Evolutionary conservation across 2,888 invertebrate genomes (phyloP).

Genomic region (Anthophora plumipes): DNA sequence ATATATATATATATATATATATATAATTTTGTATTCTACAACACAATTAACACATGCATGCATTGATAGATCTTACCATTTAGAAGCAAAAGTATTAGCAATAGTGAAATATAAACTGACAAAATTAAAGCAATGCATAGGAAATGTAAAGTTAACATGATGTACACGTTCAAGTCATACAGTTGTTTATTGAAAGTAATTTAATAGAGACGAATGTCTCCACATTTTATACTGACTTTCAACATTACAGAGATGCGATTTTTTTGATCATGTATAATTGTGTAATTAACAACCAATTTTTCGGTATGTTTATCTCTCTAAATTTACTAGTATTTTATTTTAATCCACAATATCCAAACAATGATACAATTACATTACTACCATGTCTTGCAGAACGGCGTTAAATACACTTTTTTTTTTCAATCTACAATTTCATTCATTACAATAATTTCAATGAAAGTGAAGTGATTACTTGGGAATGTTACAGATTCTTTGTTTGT

Average conservation of each 20-base stretch:
- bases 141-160: slow-evolving; percentile 38
- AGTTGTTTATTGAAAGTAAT: slow-evolving; percentile 51
- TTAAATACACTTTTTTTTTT: slow-evolving; percentile 66
- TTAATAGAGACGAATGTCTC: slow-evolving; percentile 27
- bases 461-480: slow-evolving; percentile 65
- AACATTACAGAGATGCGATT: slow-evolving; percentile 25
- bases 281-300: slow-evolving; percentile 78
- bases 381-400: slow-evolving; percentile 63
- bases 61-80: too few species aligned
- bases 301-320: slow-evolving; percentile 64
- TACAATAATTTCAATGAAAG: slow-evolving; percentile 56
- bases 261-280: slow-evolving; percentile 42
- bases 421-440: slow-evolving; percentile 61
- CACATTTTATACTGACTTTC: slow-evolving; percentile 44
- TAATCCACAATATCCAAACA: slow-evolving; percentile 76
- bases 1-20: too few species aligned
- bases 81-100: too few species aligned
- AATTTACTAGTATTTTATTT: slow-evolving; percentile 72
- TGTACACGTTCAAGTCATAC: slow-evolving; percentile 13
- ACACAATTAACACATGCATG: too few species aligned
- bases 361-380: slow-evolving; percentile 77
- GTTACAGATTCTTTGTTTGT: slow-evolving; percentile 56
- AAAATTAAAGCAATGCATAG: neutral
- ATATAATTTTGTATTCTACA: too few species aligned
- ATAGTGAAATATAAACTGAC: too few species aligned